Percentiles rank a stretch among this genome's conserved stretches.
Conservation (phyloP, 2,888 invertebrate species). For the Xestia c-nigrum region DNA sequence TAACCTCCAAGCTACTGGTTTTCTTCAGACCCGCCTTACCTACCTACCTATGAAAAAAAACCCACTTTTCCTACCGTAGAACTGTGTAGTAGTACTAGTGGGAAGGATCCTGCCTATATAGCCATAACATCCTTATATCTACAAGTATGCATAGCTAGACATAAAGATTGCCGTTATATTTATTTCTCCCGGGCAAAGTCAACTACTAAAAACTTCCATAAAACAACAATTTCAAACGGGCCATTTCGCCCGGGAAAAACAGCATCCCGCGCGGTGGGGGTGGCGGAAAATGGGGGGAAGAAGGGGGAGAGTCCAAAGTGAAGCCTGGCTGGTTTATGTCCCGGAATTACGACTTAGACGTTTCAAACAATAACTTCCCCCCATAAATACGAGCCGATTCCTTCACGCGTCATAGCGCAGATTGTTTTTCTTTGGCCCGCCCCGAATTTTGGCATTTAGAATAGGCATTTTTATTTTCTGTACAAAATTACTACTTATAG, state of each 20-base stretch:
- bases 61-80: too few relatives aligned
- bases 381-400: constrained; percentile 90
- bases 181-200: constrained; percentile 88
- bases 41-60: constrained; percentile 2
- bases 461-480: constrained; percentile 5
- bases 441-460: constrained; percentile 35
- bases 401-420: constrained; percentile 89
- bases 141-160: constrained; percentile 69
- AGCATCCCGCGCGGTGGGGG: constrained; percentile 83
- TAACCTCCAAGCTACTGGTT: background rate
- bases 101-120: too few relatives aligned
- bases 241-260: constrained; percentile 90
- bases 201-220: constrained; percentile 91
- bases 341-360: constrained; percentile 91
- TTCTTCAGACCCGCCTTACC: background rate
- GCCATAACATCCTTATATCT: constrained; percentile 50
- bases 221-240: constrained; percentile 91
- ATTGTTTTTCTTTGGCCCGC: constrained; percentile 82
- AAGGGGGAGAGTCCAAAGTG: constrained; percentile 81
- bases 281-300: constrained; percentile 64
- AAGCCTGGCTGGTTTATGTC: constrained; percentile 88
- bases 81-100: too few relatives aligned
- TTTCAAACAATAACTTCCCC: constrained; percentile 90
- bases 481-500: background rate
- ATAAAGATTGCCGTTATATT: constrained; percentile 86